Base-by-base conservation (phyloP, 1,140 invertebrate genomes). In the Megalopta genalis region DNA sequence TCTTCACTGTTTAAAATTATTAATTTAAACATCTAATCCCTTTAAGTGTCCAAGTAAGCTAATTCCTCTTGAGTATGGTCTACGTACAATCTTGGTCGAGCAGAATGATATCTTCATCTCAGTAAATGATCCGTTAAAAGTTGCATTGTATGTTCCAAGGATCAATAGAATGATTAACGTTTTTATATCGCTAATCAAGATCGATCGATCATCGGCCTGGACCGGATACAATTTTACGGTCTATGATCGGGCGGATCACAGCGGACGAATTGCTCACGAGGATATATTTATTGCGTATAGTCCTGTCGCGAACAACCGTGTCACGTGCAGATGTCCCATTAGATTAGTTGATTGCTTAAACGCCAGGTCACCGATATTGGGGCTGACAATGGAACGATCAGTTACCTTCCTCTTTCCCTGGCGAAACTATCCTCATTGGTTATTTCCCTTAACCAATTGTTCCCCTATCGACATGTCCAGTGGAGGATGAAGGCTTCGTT, bases 381-480 rank as follows among this genome's bases (percentile, higher is more conserved):
- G 32, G 18, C 39, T 42, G 59, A 78, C 72, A 85, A 87, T 85
- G 66, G 63, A 27, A 49, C 54, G 74, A 84, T 85, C 65, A 67
- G 73, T 84, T 84, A 71, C 71, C 63, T 69, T 25, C 52, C 60
- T 74, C 67, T 77, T 83, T 70, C 66, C 68, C 72, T 65, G 57
- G 64, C 62, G 66, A 70, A 79, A 67, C 81, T 67, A 75, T 42
- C 77, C 77, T 82, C 80, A 87, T 88, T 88, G 80, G 64, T 64
- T 27, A 87, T 86, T 87, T 88, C 87, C 87, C 86, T 70, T 69
- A 72, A 76, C 66, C 73, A 88, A 88, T 87, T 86, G 79, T 77
- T 70, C 80, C 67, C 71, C 25, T 77, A 75, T 60, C 52, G 64
- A 60, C 64, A 25, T 62, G 32, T 66, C 7, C 59, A 59, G 66